Base-by-base conservation (phyloP, 2,888 invertebrate species). In the Eustalomyia histrio region DNA sequence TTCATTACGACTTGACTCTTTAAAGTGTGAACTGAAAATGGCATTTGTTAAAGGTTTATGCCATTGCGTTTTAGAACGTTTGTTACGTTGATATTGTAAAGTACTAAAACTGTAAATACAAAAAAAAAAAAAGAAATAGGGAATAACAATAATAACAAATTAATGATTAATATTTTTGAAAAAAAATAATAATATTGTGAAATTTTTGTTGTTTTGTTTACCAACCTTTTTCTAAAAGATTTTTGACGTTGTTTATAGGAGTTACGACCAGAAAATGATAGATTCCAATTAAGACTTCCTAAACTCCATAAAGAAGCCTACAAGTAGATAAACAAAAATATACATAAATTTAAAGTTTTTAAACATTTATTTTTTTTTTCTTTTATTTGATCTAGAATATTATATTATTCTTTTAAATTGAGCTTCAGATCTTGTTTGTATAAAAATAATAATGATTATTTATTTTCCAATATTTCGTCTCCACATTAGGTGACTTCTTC, bases 1-100 rank as follows among this genome's bases (percentile, higher is more conserved):
- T 16, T 87, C 86, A 84, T 85, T 87, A 58, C 93, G 92, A 83
- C 92, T 93, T 67, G 95, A 93, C 68, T 87, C 85, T 86, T 95
- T 95, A 89, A 97, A 98, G 90, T 97, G 96, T 75, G 98, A 97
- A 82, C 97, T 92, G 91, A 98, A 98, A 84, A 95, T 93, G 21
- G 95, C 94, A 90, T 97, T 97, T 84, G 94, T 93, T 86, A 95
- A 93, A 57, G 96, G 94, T 21, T 96, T 94, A 2, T 96, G 97
- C 95, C 96, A 97, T 83, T 94, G 93, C 50, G 96, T 96, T 90
- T 95, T 96, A 82, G 87, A 87, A 65, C 88, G 87, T 39, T 73
- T 79, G 35, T n/a, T 47, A 29, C 84, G 83, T 52, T 74, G 68
- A 69, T 81, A 69, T 74, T 81, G 87, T 61, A 85, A 79, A 24